These are phyloP conservation scores for Nyctalus aviator DNA, from an alignment of 2,797 vertebrate genomes.

Conservation along the genomic window DNA sequence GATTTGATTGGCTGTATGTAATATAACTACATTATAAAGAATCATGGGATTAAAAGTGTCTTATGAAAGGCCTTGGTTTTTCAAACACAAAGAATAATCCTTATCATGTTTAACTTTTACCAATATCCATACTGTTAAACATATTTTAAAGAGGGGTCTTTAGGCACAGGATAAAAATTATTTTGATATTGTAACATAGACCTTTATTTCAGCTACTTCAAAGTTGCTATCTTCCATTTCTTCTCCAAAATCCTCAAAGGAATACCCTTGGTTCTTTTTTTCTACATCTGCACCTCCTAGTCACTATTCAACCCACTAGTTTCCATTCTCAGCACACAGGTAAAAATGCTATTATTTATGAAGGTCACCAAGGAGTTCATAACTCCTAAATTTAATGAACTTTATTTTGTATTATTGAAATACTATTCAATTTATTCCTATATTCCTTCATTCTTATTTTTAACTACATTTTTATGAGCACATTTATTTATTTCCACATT, in stretches of 20 bases:
- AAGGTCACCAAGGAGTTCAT: neutral
- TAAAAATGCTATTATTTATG: neutral
- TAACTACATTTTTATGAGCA: neutral
- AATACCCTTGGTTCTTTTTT: neutral
- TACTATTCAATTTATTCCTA: neutral
- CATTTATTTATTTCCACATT: neutral
- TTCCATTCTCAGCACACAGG: neutral
- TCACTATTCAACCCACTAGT: constrained; percentile 1
- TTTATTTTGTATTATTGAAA: constrained; percentile 3
- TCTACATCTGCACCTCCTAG: neutral
- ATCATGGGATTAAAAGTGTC: neutral
- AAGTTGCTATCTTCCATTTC: constrained; percentile 59
- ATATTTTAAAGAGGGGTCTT: constrained; percentile 65
- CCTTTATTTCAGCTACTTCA: constrained; percentile 66
- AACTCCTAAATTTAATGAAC: neutral
- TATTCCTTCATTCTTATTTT: neutral
- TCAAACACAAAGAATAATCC: constrained; percentile 45
- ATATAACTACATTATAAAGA: constrained; percentile 31
- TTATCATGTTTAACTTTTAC: constrained; percentile 57
- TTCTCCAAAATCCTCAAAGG: constrained; percentile 59
- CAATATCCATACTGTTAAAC: constrained; percentile 54
- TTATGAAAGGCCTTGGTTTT: constrained; percentile 57
- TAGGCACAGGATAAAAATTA: constrained; percentile 70
- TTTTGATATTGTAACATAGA: constrained; percentile 68
- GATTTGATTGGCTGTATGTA: neutral